Base-by-base conservation (phyloP, 2,113 vertebrate species). In the Amphiprion percula region DNA sequence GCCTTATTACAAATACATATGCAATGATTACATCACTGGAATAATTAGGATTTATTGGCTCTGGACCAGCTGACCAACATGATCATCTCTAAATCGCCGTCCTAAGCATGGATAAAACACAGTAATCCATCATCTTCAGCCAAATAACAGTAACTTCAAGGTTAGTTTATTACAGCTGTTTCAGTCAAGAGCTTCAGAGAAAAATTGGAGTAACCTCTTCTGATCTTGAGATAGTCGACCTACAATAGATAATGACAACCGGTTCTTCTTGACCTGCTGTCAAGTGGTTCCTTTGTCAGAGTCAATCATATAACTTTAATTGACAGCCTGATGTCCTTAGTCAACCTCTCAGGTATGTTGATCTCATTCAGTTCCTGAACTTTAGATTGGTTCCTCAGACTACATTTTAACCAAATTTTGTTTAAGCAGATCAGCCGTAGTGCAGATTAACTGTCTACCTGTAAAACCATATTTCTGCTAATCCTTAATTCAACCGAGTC, bases 241-340 rank as follows among this genome's bases (percentile, higher is more conserved):
- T 55, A 59, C 65, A 76, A 56, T 33, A 70, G 33, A 24, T 21
- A 33, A 2, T 69, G 53, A 19, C 46, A 50, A 30, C 50, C 10
- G 10, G 17, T 10, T 73, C 17, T 37, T 30, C 30, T 21, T 24
- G 58, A 60, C 37, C 46, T 44, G 55, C 66, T 49, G 56, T 67
- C 6, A n/a, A 62, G 41, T 62, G 33, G 41, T 47, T 50, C 21
- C 1, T 60, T 53, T 46, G 46, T n/a, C 28, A 3, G 15, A 30
- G 58, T 68, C 1, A 14, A 19, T 69, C 50, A 66, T 67, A 21
- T n/a, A 46, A 53, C 47, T 76, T 52, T 41, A 60, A 46, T 46
- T 60, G 33, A 67, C 41, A 14, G 2, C 72, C 49, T 39, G 9
- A 63, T 17, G 41, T 39, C 23, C 44, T 26, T 16, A 33, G 1